Base-by-base conservation (phyloP, 2,888 invertebrate species). In the Exephanes ischioxanthus region DNA sequence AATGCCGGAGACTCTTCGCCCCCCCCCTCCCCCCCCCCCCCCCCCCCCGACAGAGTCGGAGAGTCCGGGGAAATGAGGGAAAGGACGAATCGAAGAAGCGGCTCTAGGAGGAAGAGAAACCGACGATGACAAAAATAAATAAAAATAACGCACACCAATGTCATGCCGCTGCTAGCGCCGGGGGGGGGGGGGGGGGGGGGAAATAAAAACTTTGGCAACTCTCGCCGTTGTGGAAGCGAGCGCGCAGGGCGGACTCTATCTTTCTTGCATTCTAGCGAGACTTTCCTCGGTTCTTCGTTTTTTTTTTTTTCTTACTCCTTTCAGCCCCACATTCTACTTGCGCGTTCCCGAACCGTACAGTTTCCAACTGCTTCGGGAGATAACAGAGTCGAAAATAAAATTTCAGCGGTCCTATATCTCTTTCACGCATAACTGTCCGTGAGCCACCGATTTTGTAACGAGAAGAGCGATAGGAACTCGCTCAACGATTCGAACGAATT, bases 201-300 rank as follows among this genome's bases (percentile, higher is more conserved):
- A 85, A 73, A 80, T 80, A 80, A 80, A 86, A 82, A 83, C 63
- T 85, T 85, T 79, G 63, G 78, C 75, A 82, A 85, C 82, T 82
- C 70, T 30, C 37, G 66, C 75, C 63, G 81, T 70, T 63, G 77
- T 58, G 58, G 26, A 11, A 78, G 67, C 61, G 80, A 66, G 70
- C 61, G 73, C 63, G 81, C 70, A 55, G 72, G 45, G 55, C 37
- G 26, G 75, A 82, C 81, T 84, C 80, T 68, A 70, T 78, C 61
- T 53, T 82, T 37, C 63, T 33, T 55, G 67, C 14, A 51, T 48
- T 73, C 22, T 51, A 22, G 67, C 45, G 26, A 78, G 55, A 67
- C 72, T 61, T 68, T 37, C 26, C 80, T 67, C 11, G 33, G 73
- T 78, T 61, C 66, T 55, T 68, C 72, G 45, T 63, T 11, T 53